Evolutionary conservation across 1,140 invertebrate species (phyloP).

Genomic region (Microplitis demolitor): DNA sequence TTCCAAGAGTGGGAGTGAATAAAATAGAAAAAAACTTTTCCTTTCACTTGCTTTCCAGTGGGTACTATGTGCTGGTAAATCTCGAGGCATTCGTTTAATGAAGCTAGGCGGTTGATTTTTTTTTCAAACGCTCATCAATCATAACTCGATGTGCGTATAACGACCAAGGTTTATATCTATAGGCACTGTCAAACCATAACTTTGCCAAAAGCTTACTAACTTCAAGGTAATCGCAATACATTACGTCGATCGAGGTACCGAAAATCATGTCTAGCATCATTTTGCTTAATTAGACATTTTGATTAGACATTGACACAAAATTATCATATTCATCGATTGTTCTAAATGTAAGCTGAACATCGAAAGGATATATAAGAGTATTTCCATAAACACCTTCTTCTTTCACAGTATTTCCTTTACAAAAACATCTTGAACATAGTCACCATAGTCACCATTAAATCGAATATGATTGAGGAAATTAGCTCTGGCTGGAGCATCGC

Average conservation of each 20-base stretch:
- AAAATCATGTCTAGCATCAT: conserved; percentile 2
- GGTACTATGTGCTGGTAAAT: conserved; percentile 15
- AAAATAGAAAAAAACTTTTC: conserved; percentile 7
- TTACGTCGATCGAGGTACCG: background rate
- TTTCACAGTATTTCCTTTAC: background rate
- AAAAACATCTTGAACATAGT: conserved; percentile 13
- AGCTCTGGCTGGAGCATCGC: conserved; percentile 10
- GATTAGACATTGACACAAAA: conserved; percentile 6
- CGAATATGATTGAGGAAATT: conserved; percentile 2
- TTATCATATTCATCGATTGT: conserved; percentile 13
- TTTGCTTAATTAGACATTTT: conserved; percentile 14
- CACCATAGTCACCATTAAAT: conserved; percentile 17
- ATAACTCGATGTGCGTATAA: background rate
- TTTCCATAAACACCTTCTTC: background rate
- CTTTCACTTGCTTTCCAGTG: conserved; percentile 18
- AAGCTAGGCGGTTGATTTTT: conserved; percentile 22
- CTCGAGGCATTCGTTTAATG: conserved; percentile 24
- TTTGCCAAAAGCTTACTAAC: background rate
- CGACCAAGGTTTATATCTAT: conserved; percentile 12
- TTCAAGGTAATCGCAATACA: conserved; percentile 5
- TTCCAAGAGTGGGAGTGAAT: conserved; percentile 19
- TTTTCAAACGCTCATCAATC: conserved; percentile 20
- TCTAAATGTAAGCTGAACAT: background rate
- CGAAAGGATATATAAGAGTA: background rate
- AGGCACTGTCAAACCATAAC: conserved; percentile 16